phyloP scores from a whole-genome alignment of 2,113 vertebrate genomes.

The Menura novaehollandiae region DNA sequence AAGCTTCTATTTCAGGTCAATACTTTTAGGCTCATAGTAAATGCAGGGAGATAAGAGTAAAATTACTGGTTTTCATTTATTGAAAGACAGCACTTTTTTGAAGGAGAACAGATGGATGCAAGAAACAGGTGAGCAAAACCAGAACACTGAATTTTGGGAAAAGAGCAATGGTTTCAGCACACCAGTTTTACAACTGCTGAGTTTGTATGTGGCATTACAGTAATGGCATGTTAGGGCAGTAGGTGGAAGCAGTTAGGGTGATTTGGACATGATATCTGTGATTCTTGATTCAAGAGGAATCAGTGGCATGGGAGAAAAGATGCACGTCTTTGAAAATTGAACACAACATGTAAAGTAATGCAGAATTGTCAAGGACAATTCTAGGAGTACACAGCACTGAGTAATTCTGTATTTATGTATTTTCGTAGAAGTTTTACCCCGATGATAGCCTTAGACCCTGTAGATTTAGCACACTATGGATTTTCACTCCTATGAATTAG shows the following conservation, averaged over 20 bases:
- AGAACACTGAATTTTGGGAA: background rate
- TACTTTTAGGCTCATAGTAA: background rate
- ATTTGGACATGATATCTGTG: background rate
- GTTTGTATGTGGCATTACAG: background rate
- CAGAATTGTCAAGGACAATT: background rate
- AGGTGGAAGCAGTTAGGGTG: background rate
- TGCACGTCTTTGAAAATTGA: background rate
- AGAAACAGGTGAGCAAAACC: background rate
- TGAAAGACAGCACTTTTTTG: background rate
- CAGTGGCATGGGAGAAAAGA: background rate
- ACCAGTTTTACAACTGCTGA: background rate
- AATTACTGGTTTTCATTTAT: background rate
- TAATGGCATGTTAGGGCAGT: background rate
- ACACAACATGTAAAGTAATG: background rate
- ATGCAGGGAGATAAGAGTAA: background rate
- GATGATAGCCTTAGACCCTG: background rate
- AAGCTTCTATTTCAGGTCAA: background rate
- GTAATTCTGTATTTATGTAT: background rate
- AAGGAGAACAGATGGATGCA: background rate
- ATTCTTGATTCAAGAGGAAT: background rate
- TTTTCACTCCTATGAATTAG: background rate
- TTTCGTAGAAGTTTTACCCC: background rate
- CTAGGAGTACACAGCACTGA: background rate
- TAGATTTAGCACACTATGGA: background rate
- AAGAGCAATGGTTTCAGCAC: background rate